Conservation (phyloP, 1,140 invertebrate species). For the Habropoda laboriosa region DNA sequence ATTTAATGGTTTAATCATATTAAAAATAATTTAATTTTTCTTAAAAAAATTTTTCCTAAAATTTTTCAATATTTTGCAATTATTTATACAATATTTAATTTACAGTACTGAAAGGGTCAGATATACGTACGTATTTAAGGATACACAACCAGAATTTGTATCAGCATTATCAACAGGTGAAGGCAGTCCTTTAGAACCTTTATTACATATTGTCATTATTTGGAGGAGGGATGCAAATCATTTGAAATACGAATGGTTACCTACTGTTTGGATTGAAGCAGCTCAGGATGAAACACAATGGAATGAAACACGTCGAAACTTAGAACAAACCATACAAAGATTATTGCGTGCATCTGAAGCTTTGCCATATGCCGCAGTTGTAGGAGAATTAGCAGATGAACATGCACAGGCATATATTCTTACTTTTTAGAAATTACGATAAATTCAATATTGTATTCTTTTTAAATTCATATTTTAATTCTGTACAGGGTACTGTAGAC, state of each 20-base stretch:
- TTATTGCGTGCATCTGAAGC: conserved; percentile 88
- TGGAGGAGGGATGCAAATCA: conserved; percentile 93
- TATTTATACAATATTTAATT: conserved; percentile 22
- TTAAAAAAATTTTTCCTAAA: no score
- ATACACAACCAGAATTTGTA: conserved; percentile 91
- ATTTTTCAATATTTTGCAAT: neutral
- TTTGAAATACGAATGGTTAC: conserved; percentile 94
- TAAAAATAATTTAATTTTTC: no score
- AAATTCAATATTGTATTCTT: neutral
- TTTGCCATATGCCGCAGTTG: conserved; percentile 86
- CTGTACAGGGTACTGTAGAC: conserved; percentile 86
- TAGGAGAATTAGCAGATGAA: conserved; percentile 81
- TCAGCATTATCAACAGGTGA: conserved; percentile 87
- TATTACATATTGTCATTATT: conserved; percentile 91
- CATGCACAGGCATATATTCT: conserved; percentile 78
- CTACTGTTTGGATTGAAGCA: conserved; percentile 75
- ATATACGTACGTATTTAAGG: conserved; percentile 94
- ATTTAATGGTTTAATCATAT: no score
- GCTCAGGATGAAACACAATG: conserved; percentile 82
- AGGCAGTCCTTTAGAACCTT: conserved; percentile 83
- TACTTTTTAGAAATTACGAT: neutral
- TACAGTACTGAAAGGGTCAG: conserved; percentile 87
- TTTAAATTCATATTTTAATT: conserved; percentile 3
- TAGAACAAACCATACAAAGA: conserved; percentile 88
- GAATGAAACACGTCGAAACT: conserved; percentile 88